Percentiles rank a stretch among this genome's conserved stretches.
These are phyloP conservation scores for Pseudoatta argentina DNA, from an alignment of 1,140 invertebrate genomes.

Conservation along the genomic window DNA sequence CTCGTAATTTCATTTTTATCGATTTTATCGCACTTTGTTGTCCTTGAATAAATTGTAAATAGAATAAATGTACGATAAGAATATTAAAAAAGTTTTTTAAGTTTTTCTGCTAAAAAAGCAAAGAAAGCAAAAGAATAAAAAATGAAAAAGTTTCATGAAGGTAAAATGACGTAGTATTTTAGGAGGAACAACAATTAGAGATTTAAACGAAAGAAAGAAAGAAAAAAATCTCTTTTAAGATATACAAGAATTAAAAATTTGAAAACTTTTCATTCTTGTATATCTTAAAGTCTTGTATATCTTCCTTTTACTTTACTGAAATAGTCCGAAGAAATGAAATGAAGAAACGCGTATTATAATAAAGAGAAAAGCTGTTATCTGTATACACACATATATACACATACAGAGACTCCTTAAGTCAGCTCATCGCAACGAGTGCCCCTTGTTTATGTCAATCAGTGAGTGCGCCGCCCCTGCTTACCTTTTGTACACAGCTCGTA, in stretches of 20 bases:
- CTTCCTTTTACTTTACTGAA: not conserved
- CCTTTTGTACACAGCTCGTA: no score
- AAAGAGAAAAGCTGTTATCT: not conserved
- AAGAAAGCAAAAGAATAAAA: not conserved
- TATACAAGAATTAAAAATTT: slow-evolving; percentile 2
- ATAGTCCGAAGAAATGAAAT: not conserved
- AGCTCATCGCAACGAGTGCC: no score
- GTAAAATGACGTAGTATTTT: slow-evolving; percentile 13
- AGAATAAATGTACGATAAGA: not conserved
- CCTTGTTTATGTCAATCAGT: no score
- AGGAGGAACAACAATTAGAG: not conserved
- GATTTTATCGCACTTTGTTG: not conserved
- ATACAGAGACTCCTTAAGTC: no score
- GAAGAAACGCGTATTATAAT: not conserved
- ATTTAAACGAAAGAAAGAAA: not conserved
- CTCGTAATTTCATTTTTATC: not conserved
- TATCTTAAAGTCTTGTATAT: no score
- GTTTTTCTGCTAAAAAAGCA: not conserved
- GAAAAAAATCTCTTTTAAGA: not conserved
- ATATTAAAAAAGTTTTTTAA: not conserved
- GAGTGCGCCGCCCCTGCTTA: no score
- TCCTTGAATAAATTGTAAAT: not conserved
- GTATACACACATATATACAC: no score
- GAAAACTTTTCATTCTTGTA: not conserved
- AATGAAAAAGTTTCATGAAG: not conserved